phyloP scores from a whole-genome alignment of 1,140 invertebrate species.

The Aporrectodea caliginosa region DNA sequence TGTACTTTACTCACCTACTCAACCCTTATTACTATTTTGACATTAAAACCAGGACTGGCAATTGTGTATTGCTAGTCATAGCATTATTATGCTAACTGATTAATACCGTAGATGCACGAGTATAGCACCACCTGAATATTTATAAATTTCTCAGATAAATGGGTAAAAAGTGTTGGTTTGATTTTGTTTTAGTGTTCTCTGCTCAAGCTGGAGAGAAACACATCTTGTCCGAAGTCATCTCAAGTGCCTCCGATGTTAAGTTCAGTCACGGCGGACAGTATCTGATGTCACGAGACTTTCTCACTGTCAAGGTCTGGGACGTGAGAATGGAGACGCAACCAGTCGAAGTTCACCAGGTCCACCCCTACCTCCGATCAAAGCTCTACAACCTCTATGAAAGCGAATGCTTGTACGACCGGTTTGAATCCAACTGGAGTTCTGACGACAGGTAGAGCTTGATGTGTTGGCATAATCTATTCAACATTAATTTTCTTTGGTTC shows the following conservation, averaged over 20 bases:
- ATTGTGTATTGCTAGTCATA: too few relatives aligned
- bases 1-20: too few relatives aligned
- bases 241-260: constrained; percentile 98
- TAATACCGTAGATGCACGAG: too few relatives aligned
- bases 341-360: constrained; percentile 96
- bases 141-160: too few relatives aligned
- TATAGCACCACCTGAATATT: too few relatives aligned
- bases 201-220: not conserved
- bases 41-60: too few relatives aligned
- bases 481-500: too few relatives aligned
- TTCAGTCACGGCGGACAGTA: constrained; percentile 97
- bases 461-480: too few relatives aligned
- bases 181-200: not conserved
- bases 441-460: constrained; percentile 93
- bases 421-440: constrained; percentile 99
- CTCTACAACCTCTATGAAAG: constrained; percentile 98
- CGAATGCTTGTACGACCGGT: constrained; percentile 99
- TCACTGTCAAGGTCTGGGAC: constrained; percentile 81
- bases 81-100: too few relatives aligned
- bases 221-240: constrained; percentile 98
- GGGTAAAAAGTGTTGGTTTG: too few relatives aligned
- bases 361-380: constrained; percentile 96
- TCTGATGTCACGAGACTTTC: constrained; percentile 98
- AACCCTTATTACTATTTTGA: too few relatives aligned
- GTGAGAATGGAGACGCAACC: constrained; percentile 66